Conservation (phyloP, 2,888 invertebrate species). For the Pandemis heparana region DNA sequence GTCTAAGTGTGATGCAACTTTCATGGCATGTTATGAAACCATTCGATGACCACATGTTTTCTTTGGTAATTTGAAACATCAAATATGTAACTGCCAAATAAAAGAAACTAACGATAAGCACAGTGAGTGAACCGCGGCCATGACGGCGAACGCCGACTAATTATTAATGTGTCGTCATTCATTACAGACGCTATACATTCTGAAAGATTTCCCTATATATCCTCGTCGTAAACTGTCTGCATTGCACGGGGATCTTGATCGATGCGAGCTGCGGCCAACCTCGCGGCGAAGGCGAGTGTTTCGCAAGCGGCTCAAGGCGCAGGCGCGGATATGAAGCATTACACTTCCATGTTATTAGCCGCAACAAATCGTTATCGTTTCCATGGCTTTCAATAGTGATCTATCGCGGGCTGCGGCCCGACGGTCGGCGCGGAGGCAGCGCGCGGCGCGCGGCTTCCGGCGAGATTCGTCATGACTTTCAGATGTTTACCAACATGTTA, state of each 20-base stretch:
- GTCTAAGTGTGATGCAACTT: constrained; percentile 16
- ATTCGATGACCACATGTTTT: constrained; percentile 27
- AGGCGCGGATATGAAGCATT: constrained; percentile 22
- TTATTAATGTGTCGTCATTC: no score
- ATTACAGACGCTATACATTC: no score
- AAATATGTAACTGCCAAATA: not conserved
- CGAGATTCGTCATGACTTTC: constrained; percentile 28
- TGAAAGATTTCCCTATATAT: no score
- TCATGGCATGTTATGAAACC: constrained; percentile 31
- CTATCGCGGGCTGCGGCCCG: not conserved
- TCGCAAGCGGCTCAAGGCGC: constrained; percentile 22
- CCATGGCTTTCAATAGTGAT: constrained; percentile 27
- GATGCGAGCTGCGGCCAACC: not conserved
- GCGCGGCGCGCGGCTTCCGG: not conserved
- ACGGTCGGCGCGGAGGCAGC: not conserved
- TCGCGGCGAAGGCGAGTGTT: constrained; percentile 23
- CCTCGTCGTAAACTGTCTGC: not conserved
- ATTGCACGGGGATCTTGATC: not conserved
- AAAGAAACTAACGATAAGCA: not conserved
- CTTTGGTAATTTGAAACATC: constrained; percentile 15
- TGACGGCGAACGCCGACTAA: no score
- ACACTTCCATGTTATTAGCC: constrained; percentile 33
- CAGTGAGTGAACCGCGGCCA: no score
- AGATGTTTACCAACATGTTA: constrained; percentile 37
- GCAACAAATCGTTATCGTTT: constrained; percentile 23